phyloP scores from a whole-genome alignment of 1,140 invertebrate genomes.

The Drosophila kikkawai region DNA sequence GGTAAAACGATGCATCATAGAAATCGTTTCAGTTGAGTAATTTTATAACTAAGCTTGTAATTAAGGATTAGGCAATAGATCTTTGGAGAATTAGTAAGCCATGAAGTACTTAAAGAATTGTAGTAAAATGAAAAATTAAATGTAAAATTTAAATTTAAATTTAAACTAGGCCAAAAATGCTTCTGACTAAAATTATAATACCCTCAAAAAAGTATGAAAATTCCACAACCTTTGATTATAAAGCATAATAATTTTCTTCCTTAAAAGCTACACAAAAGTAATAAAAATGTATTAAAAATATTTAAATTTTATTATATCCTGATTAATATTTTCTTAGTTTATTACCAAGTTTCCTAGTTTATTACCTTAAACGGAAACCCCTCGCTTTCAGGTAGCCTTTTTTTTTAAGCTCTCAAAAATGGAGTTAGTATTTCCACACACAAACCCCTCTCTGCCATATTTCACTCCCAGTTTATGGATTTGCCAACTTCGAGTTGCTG shows the following conservation, averaged over 20 bases:
- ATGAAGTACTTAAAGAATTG: not conserved
- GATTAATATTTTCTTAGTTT: constrained; percentile 9
- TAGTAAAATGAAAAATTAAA: not conserved
- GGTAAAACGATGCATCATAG: constrained; percentile 4
- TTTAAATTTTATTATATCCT: no score
- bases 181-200: no score
- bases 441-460: constrained; percentile 14
- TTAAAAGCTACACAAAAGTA: not conserved
- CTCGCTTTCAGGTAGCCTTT: not conserved
- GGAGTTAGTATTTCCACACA: constrained; percentile 25
- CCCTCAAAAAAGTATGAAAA: no score
- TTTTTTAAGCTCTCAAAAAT: not conserved
- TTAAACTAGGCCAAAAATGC: no score
- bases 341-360: constrained; percentile 3
- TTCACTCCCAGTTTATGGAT: constrained; percentile 30
- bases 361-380: not conserved
- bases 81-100: not conserved
- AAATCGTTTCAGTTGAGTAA: constrained; percentile 5
- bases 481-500: constrained; percentile 12
- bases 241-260: not conserved
- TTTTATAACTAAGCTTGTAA: constrained; percentile 6
- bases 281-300: not conserved
- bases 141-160: not conserved
- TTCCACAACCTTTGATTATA: not conserved
- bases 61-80: constrained; percentile 7